Evolutionary conservation across 2,113 vertebrate species (phyloP).

Genomic region (Melanerpes aurifrons): DNA sequence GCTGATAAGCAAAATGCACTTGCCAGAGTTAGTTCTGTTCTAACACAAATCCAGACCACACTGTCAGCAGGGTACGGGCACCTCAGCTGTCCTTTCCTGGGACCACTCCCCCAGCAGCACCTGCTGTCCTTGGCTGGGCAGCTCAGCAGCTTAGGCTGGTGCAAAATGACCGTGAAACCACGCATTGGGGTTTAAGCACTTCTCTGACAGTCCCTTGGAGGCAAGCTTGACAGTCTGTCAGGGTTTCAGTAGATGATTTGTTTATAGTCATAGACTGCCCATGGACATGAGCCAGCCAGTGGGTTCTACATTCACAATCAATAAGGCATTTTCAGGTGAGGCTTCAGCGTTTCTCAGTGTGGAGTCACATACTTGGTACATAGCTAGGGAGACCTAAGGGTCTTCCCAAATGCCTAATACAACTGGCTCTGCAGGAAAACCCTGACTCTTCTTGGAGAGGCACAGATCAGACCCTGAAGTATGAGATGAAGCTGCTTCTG

Average conservation of each 20-base stretch:
- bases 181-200: not conserved
- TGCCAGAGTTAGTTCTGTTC: no score
- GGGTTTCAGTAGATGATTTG: not conserved
- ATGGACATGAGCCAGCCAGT: not conserved
- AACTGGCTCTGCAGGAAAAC: not conserved
- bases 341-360: not conserved
- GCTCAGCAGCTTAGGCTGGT: not conserved
- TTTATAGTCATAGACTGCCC: not conserved
- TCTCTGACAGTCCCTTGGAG: not conserved
- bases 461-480: not conserved
- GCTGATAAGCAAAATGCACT: no score
- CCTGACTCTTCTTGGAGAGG: not conserved
- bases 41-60: no score
- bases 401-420: not conserved
- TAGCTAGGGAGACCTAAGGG: not conserved
- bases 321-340: not conserved
- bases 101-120: not conserved
- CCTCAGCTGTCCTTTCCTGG: rapidly evolving
- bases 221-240: not conserved
- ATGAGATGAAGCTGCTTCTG: not conserved
- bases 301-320: not conserved
- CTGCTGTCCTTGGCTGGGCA: rapidly evolving
- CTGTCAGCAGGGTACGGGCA: not conserved
- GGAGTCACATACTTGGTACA: not conserved
- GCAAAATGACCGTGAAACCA: not conserved